Base-by-base conservation (phyloP, 2,888 invertebrate species). In the Esperia sulphurella region DNA sequence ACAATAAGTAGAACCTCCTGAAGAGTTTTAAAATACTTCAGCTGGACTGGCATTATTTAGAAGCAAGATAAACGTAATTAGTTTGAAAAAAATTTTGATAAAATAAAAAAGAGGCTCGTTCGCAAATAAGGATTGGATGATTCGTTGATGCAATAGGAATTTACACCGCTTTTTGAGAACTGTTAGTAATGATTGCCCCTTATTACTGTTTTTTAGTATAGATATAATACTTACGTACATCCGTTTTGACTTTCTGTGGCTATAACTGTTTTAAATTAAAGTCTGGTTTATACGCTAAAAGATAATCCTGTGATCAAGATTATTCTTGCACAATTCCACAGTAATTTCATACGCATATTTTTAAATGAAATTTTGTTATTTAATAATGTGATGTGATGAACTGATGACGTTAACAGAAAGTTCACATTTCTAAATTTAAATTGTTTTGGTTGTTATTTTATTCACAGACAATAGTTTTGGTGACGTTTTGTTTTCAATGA, bases 251-350 rank as follows among this genome's bases (percentile, higher is more conserved):
- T 39, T 39, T 13, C 8, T 7, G 13, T n/a, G 10, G 10, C 5
- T 31, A 10, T 3, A 6, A 9, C 1, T 9, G 6, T 35, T 10
- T 31, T 31, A 37, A 13, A 13, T 8, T 54, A 42, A 50, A 48
- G 41, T 48, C 46, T 45, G 52, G 52, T 41, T 68, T 61, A 83
- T 46, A 84, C 54, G 56, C 72, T 58, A 54, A 83, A 82, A 52
- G 79, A 82, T 58, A 83, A 77, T 61, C 82, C 82, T 52, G 79
- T 78, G 47, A 83, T 55, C 61, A 79, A 64, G 66, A 84, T 79
- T 69, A 86, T 82, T 63, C 72, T 76, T 51, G 79, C 81, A 52
- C 80, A 71, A 61, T 84, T 86, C 79, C 79, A 87, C 79, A 83
- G 52, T 54, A 86, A 84, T 83, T 87, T 86, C 41, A 72, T 65